phyloP scores from a whole-genome alignment of 2,888 invertebrate species.

The Nephrotoma appendiculata region DNA sequence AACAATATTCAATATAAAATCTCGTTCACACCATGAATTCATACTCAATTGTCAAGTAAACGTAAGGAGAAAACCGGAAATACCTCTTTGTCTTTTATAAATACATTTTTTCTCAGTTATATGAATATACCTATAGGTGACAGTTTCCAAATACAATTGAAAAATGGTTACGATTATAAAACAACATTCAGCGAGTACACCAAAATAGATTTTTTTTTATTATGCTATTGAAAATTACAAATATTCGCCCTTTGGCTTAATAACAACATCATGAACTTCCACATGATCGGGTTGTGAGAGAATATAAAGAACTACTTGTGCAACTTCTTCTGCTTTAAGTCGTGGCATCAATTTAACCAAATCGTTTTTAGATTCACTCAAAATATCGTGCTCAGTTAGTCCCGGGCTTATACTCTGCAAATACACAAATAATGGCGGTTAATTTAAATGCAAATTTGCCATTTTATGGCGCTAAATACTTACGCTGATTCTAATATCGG shows the following conservation, averaged over 20 bases:
- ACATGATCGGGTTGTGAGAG: constrained; percentile 20
- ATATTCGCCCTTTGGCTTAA: constrained; percentile 20
- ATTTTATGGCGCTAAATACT: constrained; percentile 8
- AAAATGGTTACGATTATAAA: neutral
- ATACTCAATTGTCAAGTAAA: neutral
- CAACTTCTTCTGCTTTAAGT: constrained; percentile 18
- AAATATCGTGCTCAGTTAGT: constrained; percentile 18
- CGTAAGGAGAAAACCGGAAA: neutral
- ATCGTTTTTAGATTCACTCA: constrained; percentile 17
- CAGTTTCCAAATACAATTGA: neutral
- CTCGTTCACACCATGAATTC: neutral
- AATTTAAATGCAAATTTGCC: no score
- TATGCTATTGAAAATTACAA: constrained; percentile 11
- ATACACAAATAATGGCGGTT: neutral
- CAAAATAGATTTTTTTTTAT: neutral
- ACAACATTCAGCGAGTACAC: neutral
- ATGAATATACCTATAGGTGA: neutral
- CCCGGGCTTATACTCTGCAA: constrained; percentile 19
- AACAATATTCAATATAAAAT: neutral
- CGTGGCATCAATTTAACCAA: constrained; percentile 19
- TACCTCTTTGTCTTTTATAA: neutral
- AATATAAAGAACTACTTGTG: constrained; percentile 19
- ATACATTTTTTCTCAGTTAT: neutral
- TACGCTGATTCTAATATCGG: constrained; percentile 24
- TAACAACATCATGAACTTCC: constrained; percentile 20